phyloP scores from a whole-genome alignment of 2,797 vertebrate species.

The Coregonus ussuriensis region DNA sequence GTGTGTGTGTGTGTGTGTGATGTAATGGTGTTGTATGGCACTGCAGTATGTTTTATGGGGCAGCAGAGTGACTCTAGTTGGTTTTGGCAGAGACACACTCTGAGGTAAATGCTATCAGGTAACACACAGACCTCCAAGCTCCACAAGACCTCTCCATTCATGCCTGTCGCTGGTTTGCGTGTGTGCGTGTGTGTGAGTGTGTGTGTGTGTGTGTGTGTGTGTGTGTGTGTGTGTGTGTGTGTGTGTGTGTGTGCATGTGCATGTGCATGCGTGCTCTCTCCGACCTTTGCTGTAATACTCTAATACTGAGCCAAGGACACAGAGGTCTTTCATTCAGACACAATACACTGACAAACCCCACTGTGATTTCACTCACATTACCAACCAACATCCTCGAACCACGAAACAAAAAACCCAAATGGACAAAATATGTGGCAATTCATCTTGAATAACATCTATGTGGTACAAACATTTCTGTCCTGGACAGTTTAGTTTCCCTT shows the following conservation, averaged over 20 bases:
- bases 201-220: too few species aligned
- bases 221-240: neutral
- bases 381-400: neutral
- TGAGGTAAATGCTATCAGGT: conserved; percentile 42
- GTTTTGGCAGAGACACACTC: conserved; percentile 36
- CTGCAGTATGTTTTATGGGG: conserved; percentile 28
- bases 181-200: neutral
- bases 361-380: neutral
- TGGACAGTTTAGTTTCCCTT: neutral
- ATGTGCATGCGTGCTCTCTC: conserved; percentile 13
- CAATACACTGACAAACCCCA: neutral
- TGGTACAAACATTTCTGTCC: neutral
- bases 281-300: conserved; percentile 45
- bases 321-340: conserved; percentile 18
- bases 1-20: conserved; percentile 16
- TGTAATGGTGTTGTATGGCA: conserved; percentile 37
- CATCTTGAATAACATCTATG: neutral
- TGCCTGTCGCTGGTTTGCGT: neutral
- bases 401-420: neutral
- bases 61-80: conserved; percentile 30
- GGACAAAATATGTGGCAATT: neutral
- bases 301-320: conserved; percentile 23
- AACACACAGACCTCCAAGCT: conserved; percentile 35
- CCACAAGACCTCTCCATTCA: conserved; percentile 19
- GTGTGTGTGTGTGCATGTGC: conserved; percentile 9